Evolutionary conservation across 2,113 vertebrate species (phyloP), one percentile per base, ranked within the genome.

Genomic region (Tragulus kanchil): DNA sequence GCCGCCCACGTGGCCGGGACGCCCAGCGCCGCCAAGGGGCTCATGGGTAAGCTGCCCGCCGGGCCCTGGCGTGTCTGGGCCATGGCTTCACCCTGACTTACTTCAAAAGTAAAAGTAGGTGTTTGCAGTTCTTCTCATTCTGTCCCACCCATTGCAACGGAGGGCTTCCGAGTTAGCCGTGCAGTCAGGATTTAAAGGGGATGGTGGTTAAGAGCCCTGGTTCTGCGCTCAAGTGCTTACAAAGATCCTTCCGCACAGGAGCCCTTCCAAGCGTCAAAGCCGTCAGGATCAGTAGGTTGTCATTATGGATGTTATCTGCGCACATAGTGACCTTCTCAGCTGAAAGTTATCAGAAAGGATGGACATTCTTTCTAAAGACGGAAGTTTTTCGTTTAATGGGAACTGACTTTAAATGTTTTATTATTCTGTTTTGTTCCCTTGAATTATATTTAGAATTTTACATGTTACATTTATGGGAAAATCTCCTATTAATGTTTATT

Each of bases 1-100:
- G 98, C 99, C 0, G 97, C 99, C 14, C 99, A 99, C 91, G 98
- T 99, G 98, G 98, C 99, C 3, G 98, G 98, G 90, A 77, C 99
- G 0, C 71, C 99, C 0, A 99, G 99, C 87, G 98, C 98, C 84
- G 98, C 99, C 96, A 99, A 99, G 98, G 99, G 99, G 25, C 98
- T 99, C 73, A 97, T 99, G 62, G 98, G 99, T 99, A 98, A 99
- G 99, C 99, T 86, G 62, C 61, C 8, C 1, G 8, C 42, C 23
- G 5, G 36, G 48, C 12, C 17, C n/a, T 93, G 97, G 89, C 3
- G 0, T 78, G 81, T 45, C 36, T 84, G 73, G 3, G 31, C 77
- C 7, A 0, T 65, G 82, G 59, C n/a, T 85, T 16, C 61, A 23
- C 25, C 45, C 31, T 82, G 8, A 42, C 45, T 61, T 65, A 26